These are phyloP conservation scores for Leucophenga varia DNA, from an alignment of 1,140 invertebrate species.

Conservation along the genomic window DNA sequence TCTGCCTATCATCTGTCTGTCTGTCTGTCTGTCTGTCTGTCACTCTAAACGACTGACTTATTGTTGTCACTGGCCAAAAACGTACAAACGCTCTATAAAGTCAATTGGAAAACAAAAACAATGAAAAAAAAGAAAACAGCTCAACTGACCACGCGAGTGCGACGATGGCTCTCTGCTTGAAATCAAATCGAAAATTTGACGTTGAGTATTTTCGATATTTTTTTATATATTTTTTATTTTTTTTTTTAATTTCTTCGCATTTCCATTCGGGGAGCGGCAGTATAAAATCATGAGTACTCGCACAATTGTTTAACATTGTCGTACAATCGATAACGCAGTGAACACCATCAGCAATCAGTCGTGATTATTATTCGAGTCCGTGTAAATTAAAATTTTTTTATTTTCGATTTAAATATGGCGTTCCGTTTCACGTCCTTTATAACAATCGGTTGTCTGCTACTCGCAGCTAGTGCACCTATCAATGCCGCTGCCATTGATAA, in stretches of 20 bases:
- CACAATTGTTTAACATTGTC: slow-evolving; percentile 54
- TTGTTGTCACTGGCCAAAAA: slow-evolving; percentile 36
- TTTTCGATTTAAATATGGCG: slow-evolving; percentile 31
- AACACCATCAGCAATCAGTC: slow-evolving; percentile 44
- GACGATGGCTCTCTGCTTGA: no score
- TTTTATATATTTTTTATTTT: no score
- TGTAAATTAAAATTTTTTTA: slow-evolving; percentile 12
- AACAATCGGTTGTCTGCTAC: slow-evolving; percentile 48
- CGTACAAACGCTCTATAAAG: slow-evolving; percentile 5
- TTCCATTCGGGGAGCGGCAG: slow-evolving; percentile 43
- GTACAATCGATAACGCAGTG: slow-evolving; percentile 44
- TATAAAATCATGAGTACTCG: slow-evolving; percentile 50
- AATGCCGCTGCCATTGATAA: slow-evolving; percentile 61
- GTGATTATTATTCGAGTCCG: slow-evolving; percentile 1
- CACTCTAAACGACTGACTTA: no score
- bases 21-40: no score
- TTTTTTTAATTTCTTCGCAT: slow-evolving; percentile 10
- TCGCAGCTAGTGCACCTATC: slow-evolving; percentile 50
- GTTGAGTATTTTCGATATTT: no score
- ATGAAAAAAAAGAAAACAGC: no score
- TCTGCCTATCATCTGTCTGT: no score
- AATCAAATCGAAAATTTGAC: no score
- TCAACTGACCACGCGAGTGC: no score
- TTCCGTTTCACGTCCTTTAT: slow-evolving; percentile 47
- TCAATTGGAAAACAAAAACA: no score